These are phyloP conservation scores for Sericinus montela DNA, from an alignment of 2,888 invertebrate species.

Conservation along the genomic window DNA sequence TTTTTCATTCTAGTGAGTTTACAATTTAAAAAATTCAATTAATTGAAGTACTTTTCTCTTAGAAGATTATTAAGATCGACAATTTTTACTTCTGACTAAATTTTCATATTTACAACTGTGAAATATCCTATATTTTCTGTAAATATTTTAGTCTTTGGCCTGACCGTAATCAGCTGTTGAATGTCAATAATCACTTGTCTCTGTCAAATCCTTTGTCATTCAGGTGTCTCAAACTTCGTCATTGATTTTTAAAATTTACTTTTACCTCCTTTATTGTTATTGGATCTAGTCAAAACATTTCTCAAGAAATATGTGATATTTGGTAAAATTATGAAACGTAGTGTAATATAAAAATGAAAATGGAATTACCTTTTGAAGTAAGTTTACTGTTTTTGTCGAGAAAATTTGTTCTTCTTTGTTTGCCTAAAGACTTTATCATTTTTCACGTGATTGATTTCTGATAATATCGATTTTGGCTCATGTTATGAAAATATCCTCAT, in stretches of 20 bases:
- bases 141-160: too few species aligned
- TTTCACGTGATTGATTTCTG: conserved; percentile 57
- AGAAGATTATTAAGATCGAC: too few species aligned
- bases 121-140: too few species aligned
- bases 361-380: conserved; percentile 69
- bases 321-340: neutral
- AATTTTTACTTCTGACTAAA: too few species aligned
- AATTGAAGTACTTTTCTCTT: too few species aligned
- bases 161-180: conserved; percentile 11
- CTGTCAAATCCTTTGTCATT: conserved; percentile 10
- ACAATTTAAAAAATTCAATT: too few species aligned
- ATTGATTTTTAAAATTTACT: neutral
- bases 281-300: conserved; percentile 1
- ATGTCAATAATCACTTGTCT: conserved; percentile 11
- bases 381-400: conserved; percentile 17
- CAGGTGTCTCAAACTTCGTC: neutral
- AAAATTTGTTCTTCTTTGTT: conserved; percentile 42
- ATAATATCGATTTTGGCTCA: neutral
- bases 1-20: too few species aligned
- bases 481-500: too few species aligned
- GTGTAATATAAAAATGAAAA: conserved; percentile 23
- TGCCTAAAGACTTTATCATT: conserved; percentile 35
- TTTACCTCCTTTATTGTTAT: neutral
- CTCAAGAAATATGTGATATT: conserved; percentile 7
- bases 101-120: too few species aligned